Percentiles rank a stretch among this genome's conserved stretches.
phyloP scores from a whole-genome alignment of 2,113 vertebrate species.

The Ameiurus melas region DNA sequence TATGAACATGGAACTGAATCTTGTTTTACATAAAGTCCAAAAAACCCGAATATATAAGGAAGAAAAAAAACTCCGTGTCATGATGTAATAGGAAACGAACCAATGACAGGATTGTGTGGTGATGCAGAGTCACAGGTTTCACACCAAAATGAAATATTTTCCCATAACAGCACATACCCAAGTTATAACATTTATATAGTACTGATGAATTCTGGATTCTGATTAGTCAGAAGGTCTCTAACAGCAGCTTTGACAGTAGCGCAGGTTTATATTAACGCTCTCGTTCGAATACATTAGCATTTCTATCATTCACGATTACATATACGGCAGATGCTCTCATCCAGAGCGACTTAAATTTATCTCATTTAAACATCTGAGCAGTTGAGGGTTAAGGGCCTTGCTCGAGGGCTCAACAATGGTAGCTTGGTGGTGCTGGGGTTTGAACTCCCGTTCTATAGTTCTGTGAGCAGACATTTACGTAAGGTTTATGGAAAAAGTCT shows the following conservation, averaged over 20 bases:
- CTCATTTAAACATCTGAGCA: too few relatives aligned
- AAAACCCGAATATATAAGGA: background rate
- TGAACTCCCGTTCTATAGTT: too few relatives aligned
- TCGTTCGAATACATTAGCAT: background rate
- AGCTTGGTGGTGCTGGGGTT: too few relatives aligned
- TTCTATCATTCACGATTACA: background rate
- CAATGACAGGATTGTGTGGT: background rate
- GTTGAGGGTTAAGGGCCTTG: too few relatives aligned
- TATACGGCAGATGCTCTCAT: too few relatives aligned
- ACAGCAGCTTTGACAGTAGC: background rate
- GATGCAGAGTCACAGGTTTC: background rate
- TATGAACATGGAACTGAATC: background rate
- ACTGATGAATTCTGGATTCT: background rate
- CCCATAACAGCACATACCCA: background rate
- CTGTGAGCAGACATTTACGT: background rate
- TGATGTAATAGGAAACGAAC: too few relatives aligned
- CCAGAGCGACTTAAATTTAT: too few relatives aligned
- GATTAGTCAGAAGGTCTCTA: background rate
- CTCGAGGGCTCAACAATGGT: too few relatives aligned
- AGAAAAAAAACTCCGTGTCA: too few relatives aligned
- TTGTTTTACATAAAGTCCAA: background rate
- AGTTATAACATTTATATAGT: background rate
- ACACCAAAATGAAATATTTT: background rate
- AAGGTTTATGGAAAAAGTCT: background rate
- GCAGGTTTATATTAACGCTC: background rate